Evolutionary conservation across 2,888 invertebrate species (phyloP).

Genomic region (Acleris cristana): DNA sequence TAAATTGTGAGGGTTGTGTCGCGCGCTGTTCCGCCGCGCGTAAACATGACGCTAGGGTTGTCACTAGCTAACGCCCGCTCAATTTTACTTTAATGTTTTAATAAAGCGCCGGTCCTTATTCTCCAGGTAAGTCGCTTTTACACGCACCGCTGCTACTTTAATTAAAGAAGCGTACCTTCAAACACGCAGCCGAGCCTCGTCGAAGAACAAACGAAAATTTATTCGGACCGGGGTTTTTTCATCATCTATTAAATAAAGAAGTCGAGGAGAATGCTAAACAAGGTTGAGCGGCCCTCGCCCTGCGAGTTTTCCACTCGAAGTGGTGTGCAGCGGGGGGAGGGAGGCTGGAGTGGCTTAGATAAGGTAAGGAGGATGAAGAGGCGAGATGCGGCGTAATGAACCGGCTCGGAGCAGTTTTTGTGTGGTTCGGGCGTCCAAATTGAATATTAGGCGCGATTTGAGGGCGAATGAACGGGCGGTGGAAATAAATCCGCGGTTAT

Average conservation of each 20-base stretch:
- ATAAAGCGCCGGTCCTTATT: conserved; percentile 67
- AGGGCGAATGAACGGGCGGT: conserved; percentile 79
- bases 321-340: conserved; percentile 65
- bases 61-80: conserved; percentile 51
- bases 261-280: conserved; percentile 83
- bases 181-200: conserved; percentile 69
- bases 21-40: conserved; percentile 67
- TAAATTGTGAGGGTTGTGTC: conserved; percentile 80
- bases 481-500: conserved; percentile 82
- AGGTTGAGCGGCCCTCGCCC: conserved; percentile 82
- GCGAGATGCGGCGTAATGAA: conserved; percentile 83
- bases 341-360: conserved; percentile 79
- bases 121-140: conserved; percentile 69
- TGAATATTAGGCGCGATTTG: conserved; percentile 83
- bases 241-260: conserved; percentile 83
- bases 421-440: conserved; percentile 80
- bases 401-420: conserved; percentile 81
- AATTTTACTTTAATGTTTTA: conserved; percentile 68
- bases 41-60: conserved; percentile 75
- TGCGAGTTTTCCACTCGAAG: conserved; percentile 82
- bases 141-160: conserved; percentile 68
- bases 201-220: conserved; percentile 79
- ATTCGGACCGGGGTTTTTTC: conserved; percentile 79
- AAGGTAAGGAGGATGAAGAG: conserved; percentile 83
- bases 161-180: conserved; percentile 73